phyloP scores from a whole-genome alignment of 2,888 invertebrate genomes.

The Eupithecia abbreviata region DNA sequence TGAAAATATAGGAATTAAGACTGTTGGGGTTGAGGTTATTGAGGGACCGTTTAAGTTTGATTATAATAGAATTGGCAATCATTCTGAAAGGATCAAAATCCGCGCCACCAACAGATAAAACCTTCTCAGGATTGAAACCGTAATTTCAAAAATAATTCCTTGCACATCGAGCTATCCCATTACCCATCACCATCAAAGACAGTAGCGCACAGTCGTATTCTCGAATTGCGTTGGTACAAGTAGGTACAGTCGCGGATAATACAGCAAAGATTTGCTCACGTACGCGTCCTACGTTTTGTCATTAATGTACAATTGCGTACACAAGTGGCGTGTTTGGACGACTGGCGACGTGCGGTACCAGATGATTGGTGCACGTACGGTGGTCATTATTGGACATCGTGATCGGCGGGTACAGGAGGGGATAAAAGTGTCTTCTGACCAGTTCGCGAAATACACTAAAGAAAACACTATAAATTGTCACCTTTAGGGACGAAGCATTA shows the following conservation, averaged over 20 bases:
- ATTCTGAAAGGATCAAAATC: background rate
- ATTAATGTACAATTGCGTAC: slow-evolving; percentile 58
- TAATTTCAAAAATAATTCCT: slow-evolving; percentile 27
- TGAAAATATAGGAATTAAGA: too few species aligned
- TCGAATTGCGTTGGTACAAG: slow-evolving; percentile 46
- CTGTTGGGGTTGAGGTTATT: too few species aligned
- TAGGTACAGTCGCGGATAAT: slow-evolving; percentile 3
- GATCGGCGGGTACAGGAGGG: slow-evolving; percentile 50
- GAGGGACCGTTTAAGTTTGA: too few species aligned
- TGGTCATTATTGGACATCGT: slow-evolving; percentile 72
- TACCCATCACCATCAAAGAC: slow-evolving; percentile 46
- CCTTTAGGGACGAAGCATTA: too few species aligned
- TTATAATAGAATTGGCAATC: background rate
- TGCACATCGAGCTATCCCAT: slow-evolving; percentile 30
- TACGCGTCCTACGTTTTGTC: slow-evolving; percentile 54
- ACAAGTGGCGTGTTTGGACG: slow-evolving; percentile 67
- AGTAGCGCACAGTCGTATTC: slow-evolving; percentile 56
- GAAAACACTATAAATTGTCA: too few species aligned
- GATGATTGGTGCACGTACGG: slow-evolving; percentile 71
- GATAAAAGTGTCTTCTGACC: background rate
- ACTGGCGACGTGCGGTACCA: slow-evolving; percentile 54
- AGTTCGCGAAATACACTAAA: background rate
- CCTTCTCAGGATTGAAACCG: slow-evolving; percentile 2
- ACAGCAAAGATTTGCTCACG: slow-evolving; percentile 60
- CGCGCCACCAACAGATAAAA: background rate